Evolutionary conservation across 2,113 vertebrate genomes (phyloP).

Genomic region (Lampris incognitus): DNA sequence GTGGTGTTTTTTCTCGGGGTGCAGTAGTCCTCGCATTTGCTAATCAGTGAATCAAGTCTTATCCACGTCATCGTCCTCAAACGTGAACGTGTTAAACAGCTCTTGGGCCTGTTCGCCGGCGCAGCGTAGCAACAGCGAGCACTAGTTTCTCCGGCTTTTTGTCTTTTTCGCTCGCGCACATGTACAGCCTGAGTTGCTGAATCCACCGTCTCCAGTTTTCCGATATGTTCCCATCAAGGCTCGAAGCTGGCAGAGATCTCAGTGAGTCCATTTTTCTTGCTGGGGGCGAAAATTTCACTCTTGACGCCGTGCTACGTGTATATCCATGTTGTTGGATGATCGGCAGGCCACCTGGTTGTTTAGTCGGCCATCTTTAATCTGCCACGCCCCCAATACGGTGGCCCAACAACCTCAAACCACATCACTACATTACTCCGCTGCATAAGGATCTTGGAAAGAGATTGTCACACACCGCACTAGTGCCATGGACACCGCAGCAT

Average conservation of each 20-base stretch:
- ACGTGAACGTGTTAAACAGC: not conserved
- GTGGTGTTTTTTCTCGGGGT: not conserved
- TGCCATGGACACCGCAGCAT: no score
- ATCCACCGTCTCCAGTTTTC: conserved; percentile 6
- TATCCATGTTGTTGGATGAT: no score
- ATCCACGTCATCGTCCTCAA: not conserved
- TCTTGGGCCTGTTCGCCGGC: not conserved
- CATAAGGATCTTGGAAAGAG: no score
- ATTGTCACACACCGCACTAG: no score
- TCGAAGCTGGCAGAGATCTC: not conserved
- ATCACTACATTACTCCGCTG: no score
- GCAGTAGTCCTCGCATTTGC: not conserved
- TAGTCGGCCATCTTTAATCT: no score
- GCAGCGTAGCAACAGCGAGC: not conserved
- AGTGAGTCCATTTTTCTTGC: not conserved
- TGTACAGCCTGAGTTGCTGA: not conserved
- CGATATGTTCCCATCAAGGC: not conserved
- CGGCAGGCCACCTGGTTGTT: no score
- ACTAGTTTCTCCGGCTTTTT: not conserved
- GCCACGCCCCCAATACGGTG: no score
- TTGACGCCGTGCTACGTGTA: no score
- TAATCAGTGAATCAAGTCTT: not conserved
- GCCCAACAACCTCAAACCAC: no score
- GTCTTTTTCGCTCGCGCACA: not conserved
- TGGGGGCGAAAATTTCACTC: no score